Conservation (phyloP, 2,888 invertebrate species). For the Lomographa bimaculata region DNA sequence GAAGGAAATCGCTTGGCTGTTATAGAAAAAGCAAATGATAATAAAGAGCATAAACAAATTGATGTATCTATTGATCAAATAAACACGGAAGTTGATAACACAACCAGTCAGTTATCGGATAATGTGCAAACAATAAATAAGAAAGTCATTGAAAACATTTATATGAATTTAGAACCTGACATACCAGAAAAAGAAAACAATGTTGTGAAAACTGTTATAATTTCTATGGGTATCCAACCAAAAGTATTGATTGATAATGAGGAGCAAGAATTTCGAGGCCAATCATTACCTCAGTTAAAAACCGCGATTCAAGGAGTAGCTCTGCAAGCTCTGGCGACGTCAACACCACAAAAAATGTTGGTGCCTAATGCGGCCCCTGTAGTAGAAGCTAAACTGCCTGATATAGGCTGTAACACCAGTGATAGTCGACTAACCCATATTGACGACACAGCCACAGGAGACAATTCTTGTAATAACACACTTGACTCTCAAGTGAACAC, state of each 20-base stretch:
- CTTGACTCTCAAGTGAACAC: constrained; percentile 35
- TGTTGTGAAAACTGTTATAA: constrained; percentile 57
- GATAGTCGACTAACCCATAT: constrained; percentile 26
- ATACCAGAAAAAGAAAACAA: constrained; percentile 33
- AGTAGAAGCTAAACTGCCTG: constrained; percentile 23
- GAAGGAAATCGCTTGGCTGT: constrained; percentile 4
- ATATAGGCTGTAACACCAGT: constrained; percentile 32
- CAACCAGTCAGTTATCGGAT: too few species aligned
- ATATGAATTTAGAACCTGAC: constrained; percentile 30
- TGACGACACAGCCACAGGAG: constrained; percentile 23
- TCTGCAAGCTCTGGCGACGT: constrained; percentile 61
- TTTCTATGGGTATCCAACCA: constrained; percentile 59
- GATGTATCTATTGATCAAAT: background rate
- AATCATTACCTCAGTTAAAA: background rate
- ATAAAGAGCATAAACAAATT: constrained; percentile 1
- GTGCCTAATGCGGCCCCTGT: constrained; percentile 19
- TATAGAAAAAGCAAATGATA: background rate
- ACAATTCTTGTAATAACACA: constrained; percentile 35
- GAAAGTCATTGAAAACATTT: constrained; percentile 31
- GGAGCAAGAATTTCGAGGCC: background rate
- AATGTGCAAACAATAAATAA: constrained; percentile 8
- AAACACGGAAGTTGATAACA: too few species aligned
- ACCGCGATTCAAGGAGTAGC: constrained; percentile 29
- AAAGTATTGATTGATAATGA: constrained; percentile 11
- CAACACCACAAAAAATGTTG: constrained; percentile 59